Evolutionary conservation across 1,140 invertebrate species (phyloP), one percentile per base, ranked within the genome.

Genomic region (Linepithema humile): DNA sequence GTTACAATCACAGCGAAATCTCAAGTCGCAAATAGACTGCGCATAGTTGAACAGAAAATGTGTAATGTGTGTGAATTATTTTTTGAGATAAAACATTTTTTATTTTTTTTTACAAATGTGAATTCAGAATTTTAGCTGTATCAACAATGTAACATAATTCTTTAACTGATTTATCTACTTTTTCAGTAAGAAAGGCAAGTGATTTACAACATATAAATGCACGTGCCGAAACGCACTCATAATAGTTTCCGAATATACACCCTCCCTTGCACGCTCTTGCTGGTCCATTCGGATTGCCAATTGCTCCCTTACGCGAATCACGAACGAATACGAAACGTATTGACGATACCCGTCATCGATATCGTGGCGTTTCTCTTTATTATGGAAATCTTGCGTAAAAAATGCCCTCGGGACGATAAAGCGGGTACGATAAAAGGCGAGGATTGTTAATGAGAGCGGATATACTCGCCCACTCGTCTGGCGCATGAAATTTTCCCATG

Each of bases 181-280:
- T n/a, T n/a, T n/a, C n/a, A n/a, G 59, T 50, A 23, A 20, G 15
- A 69, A 69, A 80, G 12, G 26, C 10, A 69, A 32, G 35, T 55
- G 48, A 80, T 80, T 80, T 69, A 55, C 48, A 60, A 48, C 53
- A 55, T 72, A 50, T 15, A 32, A 29, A 23, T 23, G 17, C 78
- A 82, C 69, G 78, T 82, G 78, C 20, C 78, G 12, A 60, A 60
- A 74, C n/a, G n/a, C 29, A 20, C 17, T 60, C 40, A 15, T 82
- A 82, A 82, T 82, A 82, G 69, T 74, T 82, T 82, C 20, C 32
- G 57, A 74, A 74, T 82, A 50, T 59, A 60, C 40, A 73, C 67
- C 78, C 78, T 48, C 10, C 69, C 29, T 50, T 62, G 60, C 69
- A 60, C 78, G 67, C 69, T 57, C 78, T 23, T 50, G 32, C 48